Base-by-base conservation (phyloP, 2,888 invertebrate species). In the Nemotelus pantherinus region DNA sequence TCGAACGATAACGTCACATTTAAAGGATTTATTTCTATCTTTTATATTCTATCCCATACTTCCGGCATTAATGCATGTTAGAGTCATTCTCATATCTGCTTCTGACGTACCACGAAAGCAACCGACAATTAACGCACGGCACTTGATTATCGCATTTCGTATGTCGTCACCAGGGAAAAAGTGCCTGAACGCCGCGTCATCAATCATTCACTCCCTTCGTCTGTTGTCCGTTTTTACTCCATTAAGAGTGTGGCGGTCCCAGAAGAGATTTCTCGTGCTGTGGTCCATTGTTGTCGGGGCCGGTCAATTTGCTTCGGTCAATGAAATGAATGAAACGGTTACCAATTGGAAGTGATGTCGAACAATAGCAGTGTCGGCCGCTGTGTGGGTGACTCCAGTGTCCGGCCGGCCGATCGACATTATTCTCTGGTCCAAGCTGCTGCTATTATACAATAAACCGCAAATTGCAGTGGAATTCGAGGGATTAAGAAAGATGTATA, bases 201-300 rank as follows among this genome's bases (percentile, higher is more conserved):
- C 65, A 65, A 65, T 65, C 65, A 65, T 45, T 65, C 47, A 47
- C 65, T 65, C 65, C 65, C 65, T 65, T 47, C 47, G 65, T 47
- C 45, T 45, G 25, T 65, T 25, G 25, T 25, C 25, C 25, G 25
- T 25, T 25, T 25, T 25, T 25, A 25, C 25, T 25, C 25, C 25
- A 25, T 25, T 25, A 25, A 25, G 25, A 25, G 25, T 9, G 9
- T 41, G n/a, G 43, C 10, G 43, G 41, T 65, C n/a, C 47, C 65
- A 65, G 7, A 6, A 65, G 65, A 65, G 65, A 47, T 65, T 44
- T 41, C 47, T 47, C 65, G n/a, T 7, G 65, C 65, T 47, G 44
- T 47, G 65, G 65, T 65, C 65, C 65, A 47, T 47, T 47, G 65
- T 3, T 47, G 65, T 41, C 25, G 4, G 65, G 47, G 47, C 47